Evolutionary conservation across 2,113 vertebrate genomes (phyloP), one percentile per base, ranked within the genome.

Genomic region (Grallaria varia): DNA sequence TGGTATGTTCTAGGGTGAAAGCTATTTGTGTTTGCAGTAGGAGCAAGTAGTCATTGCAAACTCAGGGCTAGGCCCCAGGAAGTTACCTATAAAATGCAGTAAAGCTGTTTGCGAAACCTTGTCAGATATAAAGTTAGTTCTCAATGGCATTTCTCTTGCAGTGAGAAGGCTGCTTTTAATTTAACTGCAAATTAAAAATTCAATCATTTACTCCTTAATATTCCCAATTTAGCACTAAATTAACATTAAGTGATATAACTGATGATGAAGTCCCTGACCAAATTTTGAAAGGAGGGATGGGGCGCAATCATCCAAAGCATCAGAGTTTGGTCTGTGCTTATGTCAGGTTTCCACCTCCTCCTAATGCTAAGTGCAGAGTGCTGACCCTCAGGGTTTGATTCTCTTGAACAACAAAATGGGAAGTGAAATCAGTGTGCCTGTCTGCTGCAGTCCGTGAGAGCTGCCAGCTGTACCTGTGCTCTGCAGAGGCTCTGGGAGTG

Each of bases 101-200:
- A 74, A 75, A 84, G 27, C 67, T 82, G 45, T 72, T 87, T 79
- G 31, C 58, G 73, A 80, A 95, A 76, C 49, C 72, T 28, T n/a
- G 52, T 31, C 55, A 84, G 21, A 55, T 35, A 62, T 3, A 2
- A 60, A 80, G 50, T 63, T 69, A 67, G n/a, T 72, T 94, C 87
- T 83, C 42, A 42, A 19, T 74, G 63, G 72, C 35, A 78, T 53
- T 92, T 88, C 52, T 82, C 59, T 81, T 87, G 67, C 39, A 79
- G 25, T 18, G 8, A 84, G 63, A 33, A 92, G 56, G 68, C 12
- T 62, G 64, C 33, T 94, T 96, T 94, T 83, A 73, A 93, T 96
- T 85, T 92, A 72, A 84, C 68, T 78, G 59, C 75, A 69, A 80
- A 92, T 94, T 94, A 86, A 58, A 90, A 92, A 40, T 56, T 92